Percentiles rank a stretch among this genome's conserved stretches.
Conservation (phyloP, 2,113 vertebrate genomes). For the Jacana jacana region DNA sequence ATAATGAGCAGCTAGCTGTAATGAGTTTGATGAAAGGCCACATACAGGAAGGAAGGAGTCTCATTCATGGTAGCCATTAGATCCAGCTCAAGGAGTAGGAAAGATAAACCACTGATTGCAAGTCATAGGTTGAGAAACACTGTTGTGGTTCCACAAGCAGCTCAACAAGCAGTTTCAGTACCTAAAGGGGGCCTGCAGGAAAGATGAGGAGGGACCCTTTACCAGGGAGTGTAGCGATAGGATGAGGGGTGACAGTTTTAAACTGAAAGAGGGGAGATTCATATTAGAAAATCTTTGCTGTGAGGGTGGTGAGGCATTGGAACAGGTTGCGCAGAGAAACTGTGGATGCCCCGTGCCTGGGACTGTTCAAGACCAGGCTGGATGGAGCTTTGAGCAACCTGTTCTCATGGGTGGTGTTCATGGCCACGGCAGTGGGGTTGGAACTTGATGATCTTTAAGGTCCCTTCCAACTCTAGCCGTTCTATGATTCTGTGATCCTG, state of each 20-base stretch:
- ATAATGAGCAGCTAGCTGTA: neutral
- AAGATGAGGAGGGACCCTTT: neutral
- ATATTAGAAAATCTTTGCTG: neutral
- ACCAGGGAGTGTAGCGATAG: neutral
- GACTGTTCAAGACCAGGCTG: neutral
- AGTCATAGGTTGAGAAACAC: neutral
- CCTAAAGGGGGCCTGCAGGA: neutral
- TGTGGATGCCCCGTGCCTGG: neutral
- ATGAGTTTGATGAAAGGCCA: neutral
- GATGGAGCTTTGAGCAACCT: neutral
- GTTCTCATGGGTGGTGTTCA: neutral
- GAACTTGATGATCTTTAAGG: neutral
- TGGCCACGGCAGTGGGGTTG: neutral
- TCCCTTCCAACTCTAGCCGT: neutral
- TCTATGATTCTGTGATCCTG: neutral
- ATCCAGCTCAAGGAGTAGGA: neutral
- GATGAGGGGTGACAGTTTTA: neutral
- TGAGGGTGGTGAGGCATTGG: neutral
- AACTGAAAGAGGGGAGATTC: neutral
- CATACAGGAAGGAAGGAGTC: neutral
- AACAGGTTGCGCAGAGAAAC: neutral
- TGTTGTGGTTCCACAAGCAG: neutral
- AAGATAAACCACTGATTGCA: neutral
- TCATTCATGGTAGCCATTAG: neutral
- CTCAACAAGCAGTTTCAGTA: neutral